Conservation (phyloP, 2,888 invertebrate genomes). For the Orthonychiurus folsomi region DNA sequence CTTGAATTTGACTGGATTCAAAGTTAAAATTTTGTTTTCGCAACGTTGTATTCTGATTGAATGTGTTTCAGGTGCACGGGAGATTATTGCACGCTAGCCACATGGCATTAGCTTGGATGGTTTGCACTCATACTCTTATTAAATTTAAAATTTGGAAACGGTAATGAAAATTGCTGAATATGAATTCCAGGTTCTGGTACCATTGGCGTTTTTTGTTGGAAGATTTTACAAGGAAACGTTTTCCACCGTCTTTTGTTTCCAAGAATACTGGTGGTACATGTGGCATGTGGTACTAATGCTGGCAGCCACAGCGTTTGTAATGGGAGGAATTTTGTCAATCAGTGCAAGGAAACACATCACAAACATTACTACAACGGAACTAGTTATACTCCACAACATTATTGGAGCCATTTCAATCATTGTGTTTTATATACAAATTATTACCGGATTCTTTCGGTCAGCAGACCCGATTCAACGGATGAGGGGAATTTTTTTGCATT, state of each 20-base stretch:
- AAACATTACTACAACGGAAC: neutral
- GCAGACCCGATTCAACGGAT: constrained; percentile 9
- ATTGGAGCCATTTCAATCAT: constrained; percentile 21
- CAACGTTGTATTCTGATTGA: too few species aligned
- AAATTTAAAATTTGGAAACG: too few species aligned
- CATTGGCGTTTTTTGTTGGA: constrained; percentile 25
- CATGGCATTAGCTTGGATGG: constrained; percentile 26
- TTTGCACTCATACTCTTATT: too few species aligned
- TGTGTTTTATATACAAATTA: constrained; percentile 23
- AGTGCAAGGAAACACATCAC: constrained; percentile 12
- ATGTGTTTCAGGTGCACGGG: neutral
- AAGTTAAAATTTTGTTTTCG: too few species aligned
- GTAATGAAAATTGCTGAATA: too few species aligned
- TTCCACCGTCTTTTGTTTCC: constrained; percentile 24
- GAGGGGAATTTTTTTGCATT: neutral
- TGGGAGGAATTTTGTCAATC: constrained; percentile 23
- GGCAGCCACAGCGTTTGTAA: constrained; percentile 17
- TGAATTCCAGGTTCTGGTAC: too few species aligned
- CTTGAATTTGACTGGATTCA: too few species aligned
- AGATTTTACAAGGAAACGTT: constrained; percentile 30
- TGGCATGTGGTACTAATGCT: constrained; percentile 25
- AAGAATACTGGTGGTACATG: constrained; percentile 33
- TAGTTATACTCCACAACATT: constrained; percentile 17
- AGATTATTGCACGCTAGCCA: constrained; percentile 15
- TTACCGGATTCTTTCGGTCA: constrained; percentile 23